These are phyloP conservation scores for Aptenodytes forsteri DNA, from an alignment of 2,113 vertebrate genomes.

Conservation along the genomic window DNA sequence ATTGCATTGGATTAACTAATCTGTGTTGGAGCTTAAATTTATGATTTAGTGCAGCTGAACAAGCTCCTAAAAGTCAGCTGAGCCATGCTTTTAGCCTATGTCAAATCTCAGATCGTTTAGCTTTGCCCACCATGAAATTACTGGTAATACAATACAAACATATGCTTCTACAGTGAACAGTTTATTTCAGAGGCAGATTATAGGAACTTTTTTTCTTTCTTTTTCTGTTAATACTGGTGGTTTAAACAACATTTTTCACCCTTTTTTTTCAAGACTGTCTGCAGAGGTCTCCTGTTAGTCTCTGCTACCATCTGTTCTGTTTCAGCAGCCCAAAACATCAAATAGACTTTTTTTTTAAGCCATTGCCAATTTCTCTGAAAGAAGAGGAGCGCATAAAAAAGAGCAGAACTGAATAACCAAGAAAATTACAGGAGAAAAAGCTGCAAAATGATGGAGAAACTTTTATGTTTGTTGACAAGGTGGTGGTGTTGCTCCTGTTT, in stretches of 20 bases:
- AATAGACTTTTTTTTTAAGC: neutral
- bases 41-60: neutral
- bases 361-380: conserved; percentile 5
- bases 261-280: neutral
- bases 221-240: neutral
- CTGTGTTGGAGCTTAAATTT: neutral
- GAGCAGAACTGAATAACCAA: neutral
- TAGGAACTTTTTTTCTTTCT: neutral
- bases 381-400: neutral
- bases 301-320: conserved; percentile 24
- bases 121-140: neutral
- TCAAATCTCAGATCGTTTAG: neutral
- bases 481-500: neutral
- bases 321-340: conserved; percentile 12
- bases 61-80: neutral
- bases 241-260: neutral
- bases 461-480: conserved; percentile 32
- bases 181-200: neutral
- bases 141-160: neutral
- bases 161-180: neutral
- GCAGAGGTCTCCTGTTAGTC: neutral
- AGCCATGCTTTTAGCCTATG: neutral
- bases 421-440: neutral
- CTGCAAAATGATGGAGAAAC: neutral
- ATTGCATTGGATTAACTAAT: neutral